These are phyloP conservation scores for Plumapathes pennacea DNA, from an alignment of 92 coral and sea anemone species.

Conservation along the genomic window DNA sequence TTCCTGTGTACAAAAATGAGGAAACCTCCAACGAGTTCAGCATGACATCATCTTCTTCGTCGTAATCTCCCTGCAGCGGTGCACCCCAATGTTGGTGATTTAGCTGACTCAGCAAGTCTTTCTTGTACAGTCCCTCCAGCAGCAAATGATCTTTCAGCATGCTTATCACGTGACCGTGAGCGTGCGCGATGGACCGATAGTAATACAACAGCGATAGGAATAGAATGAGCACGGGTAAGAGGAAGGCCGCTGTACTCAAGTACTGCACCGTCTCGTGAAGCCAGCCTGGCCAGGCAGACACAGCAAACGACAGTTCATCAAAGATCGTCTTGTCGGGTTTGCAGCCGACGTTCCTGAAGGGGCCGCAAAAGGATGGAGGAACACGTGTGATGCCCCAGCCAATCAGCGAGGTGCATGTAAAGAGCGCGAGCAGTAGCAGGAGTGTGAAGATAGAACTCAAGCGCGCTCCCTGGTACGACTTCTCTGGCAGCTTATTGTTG, in stretches of 20 bases:
- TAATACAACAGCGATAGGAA: slow-evolving; percentile 67
- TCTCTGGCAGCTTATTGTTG: slow-evolving; percentile 85
- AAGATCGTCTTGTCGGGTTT: slow-evolving; percentile 57
- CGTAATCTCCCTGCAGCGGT: no score
- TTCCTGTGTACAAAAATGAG: no score
- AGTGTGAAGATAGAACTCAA: slow-evolving; percentile 86
- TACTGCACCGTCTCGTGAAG: slow-evolving; percentile 66
- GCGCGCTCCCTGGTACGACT: slow-evolving; percentile 87
- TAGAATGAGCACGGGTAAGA: slow-evolving; percentile 58
- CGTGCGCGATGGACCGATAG: slow-evolving; percentile 75
- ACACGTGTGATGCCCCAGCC: slow-evolving; percentile 93
- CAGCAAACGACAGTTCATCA: slow-evolving; percentile 46
- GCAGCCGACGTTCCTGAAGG: slow-evolving; percentile 74
- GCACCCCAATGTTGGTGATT: no score
- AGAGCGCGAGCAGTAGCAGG: slow-evolving; percentile 66
- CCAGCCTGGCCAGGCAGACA: slow-evolving; percentile 71
- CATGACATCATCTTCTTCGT: no score
- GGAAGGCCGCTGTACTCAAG: slow-evolving; percentile 80
- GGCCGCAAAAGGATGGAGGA: slow-evolving; percentile 80
- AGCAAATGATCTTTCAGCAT: slow-evolving; percentile 82
- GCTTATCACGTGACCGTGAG: slow-evolving; percentile 69
- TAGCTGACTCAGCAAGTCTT: slow-evolving; percentile 41
- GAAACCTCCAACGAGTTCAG: no score
- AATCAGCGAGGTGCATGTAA: slow-evolving; percentile 77
- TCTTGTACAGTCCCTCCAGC: slow-evolving; percentile 63